Conservation (phyloP, 2,113 vertebrate genomes). For the Sardina pilchardus region DNA sequence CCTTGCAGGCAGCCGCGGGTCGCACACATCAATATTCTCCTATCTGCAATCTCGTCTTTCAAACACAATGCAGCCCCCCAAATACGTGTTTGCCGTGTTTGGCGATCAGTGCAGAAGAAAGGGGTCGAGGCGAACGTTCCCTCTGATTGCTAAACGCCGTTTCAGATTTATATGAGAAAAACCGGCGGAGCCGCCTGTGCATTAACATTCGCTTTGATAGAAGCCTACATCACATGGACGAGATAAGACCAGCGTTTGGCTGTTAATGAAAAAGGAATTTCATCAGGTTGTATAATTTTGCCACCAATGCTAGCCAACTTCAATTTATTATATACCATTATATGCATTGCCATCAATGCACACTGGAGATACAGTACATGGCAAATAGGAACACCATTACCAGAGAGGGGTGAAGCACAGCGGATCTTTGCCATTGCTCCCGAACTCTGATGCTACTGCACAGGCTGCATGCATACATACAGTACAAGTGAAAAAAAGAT, state of each 20-base stretch:
- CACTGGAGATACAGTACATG: background rate
- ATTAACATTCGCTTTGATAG: background rate
- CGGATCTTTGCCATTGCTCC: too few species aligned
- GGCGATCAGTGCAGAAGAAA: background rate
- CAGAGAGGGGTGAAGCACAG: too few species aligned
- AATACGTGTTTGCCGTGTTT: constrained; percentile 15
- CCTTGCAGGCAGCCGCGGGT: constrained; percentile 76
- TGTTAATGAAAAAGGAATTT: background rate
- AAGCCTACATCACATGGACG: background rate
- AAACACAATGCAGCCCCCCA: constrained; percentile 34
- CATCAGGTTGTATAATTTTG: background rate
- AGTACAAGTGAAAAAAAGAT: background rate
- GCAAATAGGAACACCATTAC: too few species aligned
- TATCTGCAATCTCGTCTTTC: constrained; percentile 74
- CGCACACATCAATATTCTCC: constrained; percentile 76
- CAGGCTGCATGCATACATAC: background rate
- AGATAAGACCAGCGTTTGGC: background rate
- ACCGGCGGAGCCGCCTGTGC: background rate
- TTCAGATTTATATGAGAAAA: background rate
- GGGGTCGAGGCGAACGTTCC: background rate
- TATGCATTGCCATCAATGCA: background rate
- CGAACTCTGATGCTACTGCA: too few species aligned
- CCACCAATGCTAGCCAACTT: background rate
- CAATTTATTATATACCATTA: background rate
- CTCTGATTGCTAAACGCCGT: constrained; percentile 9